These are phyloP conservation scores for Streblospio benedicti DNA, from an alignment of 1,140 invertebrate species.

Conservation along the genomic window DNA sequence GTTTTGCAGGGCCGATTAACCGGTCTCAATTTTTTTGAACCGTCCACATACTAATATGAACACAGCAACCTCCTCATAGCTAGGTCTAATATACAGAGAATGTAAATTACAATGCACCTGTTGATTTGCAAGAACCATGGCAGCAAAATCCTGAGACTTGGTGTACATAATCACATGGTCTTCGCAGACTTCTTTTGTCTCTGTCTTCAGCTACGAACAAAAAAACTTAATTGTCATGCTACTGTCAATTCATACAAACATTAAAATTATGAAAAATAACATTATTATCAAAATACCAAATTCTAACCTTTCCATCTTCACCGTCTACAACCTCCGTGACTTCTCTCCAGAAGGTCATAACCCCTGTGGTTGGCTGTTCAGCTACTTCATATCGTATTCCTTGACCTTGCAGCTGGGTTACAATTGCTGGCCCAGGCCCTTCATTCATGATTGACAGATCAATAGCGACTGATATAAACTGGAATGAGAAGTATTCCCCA, in stretches of 20 bases:
- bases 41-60: too few relatives aligned
- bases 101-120: too few relatives aligned
- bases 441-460: neutral
- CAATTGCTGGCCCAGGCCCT: neutral
- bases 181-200: too few relatives aligned
- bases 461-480: constrained; percentile 7
- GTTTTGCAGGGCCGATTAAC: too few relatives aligned
- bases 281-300: neutral
- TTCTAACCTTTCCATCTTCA: neutral
- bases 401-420: neutral
- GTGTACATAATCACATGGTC: too few relatives aligned
- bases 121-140: too few relatives aligned
- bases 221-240: neutral
- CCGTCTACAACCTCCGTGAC: constrained; percentile 8
- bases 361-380: neutral
- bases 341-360: constrained; percentile 7
- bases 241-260: neutral
- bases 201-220: too few relatives aligned
- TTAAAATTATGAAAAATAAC: neutral
- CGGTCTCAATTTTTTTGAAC: too few relatives aligned
- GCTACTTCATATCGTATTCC: neutral
- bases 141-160: too few relatives aligned
- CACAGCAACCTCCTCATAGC: too few relatives aligned
- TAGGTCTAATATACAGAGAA: too few relatives aligned
- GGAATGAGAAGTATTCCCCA: neutral